Evolutionary conservation across 2,797 vertebrate genomes (phyloP).

Genomic region (Acanthis flammea): DNA sequence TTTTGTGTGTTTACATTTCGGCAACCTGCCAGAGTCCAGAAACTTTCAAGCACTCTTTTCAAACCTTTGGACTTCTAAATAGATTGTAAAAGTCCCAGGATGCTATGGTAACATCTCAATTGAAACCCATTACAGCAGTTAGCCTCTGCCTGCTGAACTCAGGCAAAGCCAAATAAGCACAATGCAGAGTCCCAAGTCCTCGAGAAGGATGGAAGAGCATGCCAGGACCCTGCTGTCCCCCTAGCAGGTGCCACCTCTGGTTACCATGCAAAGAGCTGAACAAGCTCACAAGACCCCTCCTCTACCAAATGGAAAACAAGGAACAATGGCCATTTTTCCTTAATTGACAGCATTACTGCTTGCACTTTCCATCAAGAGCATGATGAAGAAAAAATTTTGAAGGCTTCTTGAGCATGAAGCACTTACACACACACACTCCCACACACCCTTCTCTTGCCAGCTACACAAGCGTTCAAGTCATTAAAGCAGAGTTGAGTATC

Average conservation of each 20-base stretch:
- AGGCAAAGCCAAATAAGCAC: background rate
- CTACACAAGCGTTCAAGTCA: background rate
- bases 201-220: background rate
- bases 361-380: background rate
- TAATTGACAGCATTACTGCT: background rate
- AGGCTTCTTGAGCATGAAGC: background rate
- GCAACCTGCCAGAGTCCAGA: slow-evolving; percentile 61
- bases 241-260: slow-evolving; percentile 12
- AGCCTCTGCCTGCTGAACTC: slow-evolving; percentile 43
- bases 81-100: slow-evolving; percentile 52
- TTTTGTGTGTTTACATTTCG: slow-evolving; percentile 58
- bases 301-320: background rate
- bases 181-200: background rate
- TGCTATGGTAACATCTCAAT: slow-evolving; percentile 60
- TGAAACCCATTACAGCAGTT: slow-evolving; percentile 27
- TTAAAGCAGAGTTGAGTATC: background rate
- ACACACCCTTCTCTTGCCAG: background rate
- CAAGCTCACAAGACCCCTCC: background rate
- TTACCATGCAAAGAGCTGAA: background rate
- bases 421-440: background rate
- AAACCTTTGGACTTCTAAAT: slow-evolving; percentile 67
- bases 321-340: background rate
- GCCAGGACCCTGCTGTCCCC: background rate
- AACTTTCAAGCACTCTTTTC: slow-evolving; percentile 68
- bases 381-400: background rate